These are phyloP conservation scores for Pomatostomus ruficeps DNA, from an alignment of 2,113 vertebrate genomes.

Conservation along the genomic window DNA sequence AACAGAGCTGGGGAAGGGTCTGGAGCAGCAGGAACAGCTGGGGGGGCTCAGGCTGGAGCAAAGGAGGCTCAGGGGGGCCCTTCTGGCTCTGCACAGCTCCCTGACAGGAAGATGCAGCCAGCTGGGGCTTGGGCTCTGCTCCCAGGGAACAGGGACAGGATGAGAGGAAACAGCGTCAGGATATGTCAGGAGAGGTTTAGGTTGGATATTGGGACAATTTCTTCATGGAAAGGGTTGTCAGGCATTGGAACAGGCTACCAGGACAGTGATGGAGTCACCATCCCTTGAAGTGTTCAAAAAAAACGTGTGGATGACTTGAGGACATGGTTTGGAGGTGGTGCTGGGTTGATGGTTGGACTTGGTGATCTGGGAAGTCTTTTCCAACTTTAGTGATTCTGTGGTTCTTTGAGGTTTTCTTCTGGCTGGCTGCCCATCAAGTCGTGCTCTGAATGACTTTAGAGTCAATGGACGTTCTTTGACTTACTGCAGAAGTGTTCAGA, in stretches of 20 bases:
- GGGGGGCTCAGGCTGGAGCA: background rate
- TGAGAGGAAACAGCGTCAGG: background rate
- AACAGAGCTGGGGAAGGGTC: background rate
- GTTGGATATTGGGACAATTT: background rate
- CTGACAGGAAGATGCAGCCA: background rate
- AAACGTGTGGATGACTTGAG: background rate
- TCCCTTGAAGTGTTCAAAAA: background rate
- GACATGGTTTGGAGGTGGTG: background rate
- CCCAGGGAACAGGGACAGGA: background rate
- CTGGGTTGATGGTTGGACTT: background rate
- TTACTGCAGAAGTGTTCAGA: background rate
- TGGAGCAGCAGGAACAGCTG: background rate
- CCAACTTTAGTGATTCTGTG: background rate
- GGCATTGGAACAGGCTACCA: background rate
- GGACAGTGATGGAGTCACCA: background rate
- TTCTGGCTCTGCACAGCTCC: background rate
- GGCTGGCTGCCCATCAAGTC: background rate
- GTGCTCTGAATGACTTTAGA: background rate
- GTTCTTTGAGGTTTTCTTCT: background rate
- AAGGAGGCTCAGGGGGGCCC: background rate
- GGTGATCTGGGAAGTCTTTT: background rate
- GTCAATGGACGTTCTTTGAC: background rate
- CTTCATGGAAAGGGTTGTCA: background rate
- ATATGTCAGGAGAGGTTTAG: background rate
- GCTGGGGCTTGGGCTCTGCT: fast-evolving